Evolutionary conservation across 2,797 vertebrate species (phyloP).

Genomic region (Gila robusta): DNA sequence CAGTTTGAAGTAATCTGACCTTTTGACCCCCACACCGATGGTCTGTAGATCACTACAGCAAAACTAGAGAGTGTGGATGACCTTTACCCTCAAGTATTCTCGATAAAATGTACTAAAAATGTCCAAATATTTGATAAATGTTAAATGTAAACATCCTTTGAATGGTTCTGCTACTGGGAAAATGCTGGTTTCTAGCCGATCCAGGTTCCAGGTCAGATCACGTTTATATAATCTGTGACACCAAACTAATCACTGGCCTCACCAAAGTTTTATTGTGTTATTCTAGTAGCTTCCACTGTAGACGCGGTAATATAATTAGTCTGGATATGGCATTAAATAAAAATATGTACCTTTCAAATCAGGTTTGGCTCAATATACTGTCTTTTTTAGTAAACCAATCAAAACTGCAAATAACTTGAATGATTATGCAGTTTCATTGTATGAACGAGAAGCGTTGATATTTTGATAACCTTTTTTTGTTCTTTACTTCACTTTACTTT

Average conservation of each 20-base stretch:
- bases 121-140: background rate
- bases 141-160: background rate
- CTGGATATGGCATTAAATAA: background rate
- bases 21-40: background rate
- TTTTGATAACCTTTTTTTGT: background rate
- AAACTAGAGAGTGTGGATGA: background rate
- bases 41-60: background rate
- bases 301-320: background rate
- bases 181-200: background rate
- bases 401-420: background rate
- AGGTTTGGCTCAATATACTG: background rate
- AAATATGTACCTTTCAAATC: background rate
- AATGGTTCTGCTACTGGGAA: background rate
- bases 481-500: too few species aligned
- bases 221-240: background rate
- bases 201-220: background rate
- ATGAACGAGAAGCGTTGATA: background rate
- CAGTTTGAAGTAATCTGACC: background rate
- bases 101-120: background rate
- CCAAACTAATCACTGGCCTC: background rate
- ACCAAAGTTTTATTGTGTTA: background rate
- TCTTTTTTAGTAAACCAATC: background rate
- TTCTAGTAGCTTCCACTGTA: background rate
- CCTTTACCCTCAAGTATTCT: background rate
- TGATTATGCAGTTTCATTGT: background rate